These are phyloP conservation scores for Ceraclea dissimilis DNA, from an alignment of 2,888 invertebrate genomes.

Conservation along the genomic window DNA sequence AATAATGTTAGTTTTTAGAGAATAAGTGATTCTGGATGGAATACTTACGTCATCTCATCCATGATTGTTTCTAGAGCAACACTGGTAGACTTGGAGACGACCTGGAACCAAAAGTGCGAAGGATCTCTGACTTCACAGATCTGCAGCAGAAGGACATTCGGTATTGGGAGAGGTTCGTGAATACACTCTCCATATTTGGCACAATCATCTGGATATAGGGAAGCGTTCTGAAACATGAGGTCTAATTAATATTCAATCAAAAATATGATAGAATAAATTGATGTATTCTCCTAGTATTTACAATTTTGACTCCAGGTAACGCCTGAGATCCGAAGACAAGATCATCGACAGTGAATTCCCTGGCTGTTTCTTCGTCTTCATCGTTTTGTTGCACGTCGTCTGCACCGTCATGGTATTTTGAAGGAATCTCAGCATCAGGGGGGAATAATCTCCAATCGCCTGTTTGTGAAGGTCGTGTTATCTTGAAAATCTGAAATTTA, in stretches of 20 bases:
- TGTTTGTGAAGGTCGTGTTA: constrained; percentile 2
- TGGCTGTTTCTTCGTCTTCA: neutral
- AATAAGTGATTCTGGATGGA: no score
- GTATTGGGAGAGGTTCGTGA: neutral
- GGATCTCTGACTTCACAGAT: constrained; percentile 19
- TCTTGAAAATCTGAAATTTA: constrained; percentile 9
- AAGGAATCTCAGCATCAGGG: neutral
- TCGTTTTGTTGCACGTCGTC: neutral
- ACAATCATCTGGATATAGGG: constrained; percentile 17
- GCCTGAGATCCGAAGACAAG: constrained; percentile 11
- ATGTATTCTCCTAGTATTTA: neutral
- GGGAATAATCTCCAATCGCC: constrained; percentile 17
- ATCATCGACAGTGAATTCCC: neutral
- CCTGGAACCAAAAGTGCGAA: constrained; percentile 21
- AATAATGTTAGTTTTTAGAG: no score
- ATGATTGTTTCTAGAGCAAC: constrained; percentile 14
- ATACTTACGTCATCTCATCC: constrained; percentile 17
- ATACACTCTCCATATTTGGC: neutral
- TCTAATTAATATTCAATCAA: neutral
- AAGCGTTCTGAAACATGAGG: constrained; percentile 14
- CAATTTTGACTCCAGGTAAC: constrained; percentile 13
- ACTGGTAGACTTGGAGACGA: neutral
- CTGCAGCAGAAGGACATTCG: neutral
- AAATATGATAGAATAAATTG: no score
- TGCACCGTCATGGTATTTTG: constrained; percentile 1